Conservation (phyloP, 2,888 invertebrate species). For the Stenodema calcarata region DNA sequence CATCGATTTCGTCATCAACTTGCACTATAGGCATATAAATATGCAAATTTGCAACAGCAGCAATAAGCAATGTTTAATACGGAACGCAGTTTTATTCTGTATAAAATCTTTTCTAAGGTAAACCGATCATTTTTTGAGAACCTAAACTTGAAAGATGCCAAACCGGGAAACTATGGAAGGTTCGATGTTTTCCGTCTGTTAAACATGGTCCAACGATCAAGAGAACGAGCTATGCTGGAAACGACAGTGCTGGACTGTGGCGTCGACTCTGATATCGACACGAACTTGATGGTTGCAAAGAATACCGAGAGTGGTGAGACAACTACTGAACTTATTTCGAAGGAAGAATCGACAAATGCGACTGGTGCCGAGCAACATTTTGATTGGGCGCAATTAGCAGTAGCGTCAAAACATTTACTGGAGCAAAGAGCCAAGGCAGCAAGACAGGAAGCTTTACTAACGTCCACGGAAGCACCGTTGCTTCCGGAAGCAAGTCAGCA, state of each 20-base stretch:
- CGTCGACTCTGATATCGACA: background rate
- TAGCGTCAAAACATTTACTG: background rate
- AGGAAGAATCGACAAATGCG: background rate
- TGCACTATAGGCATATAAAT: no score
- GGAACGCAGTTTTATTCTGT: no score
- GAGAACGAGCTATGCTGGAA: background rate
- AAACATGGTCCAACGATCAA: background rate
- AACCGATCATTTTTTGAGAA: conserved; percentile 1
- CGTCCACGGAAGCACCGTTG: background rate
- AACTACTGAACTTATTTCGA: background rate
- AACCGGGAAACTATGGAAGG: background rate
- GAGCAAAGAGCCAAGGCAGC: background rate
- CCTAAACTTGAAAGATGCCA: background rate
- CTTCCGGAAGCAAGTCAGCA: background rate
- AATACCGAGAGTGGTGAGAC: background rate
- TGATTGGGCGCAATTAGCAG: background rate
- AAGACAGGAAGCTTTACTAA: background rate
- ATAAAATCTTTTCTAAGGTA: background rate
- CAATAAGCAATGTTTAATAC: no score
- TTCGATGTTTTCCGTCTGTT: background rate
- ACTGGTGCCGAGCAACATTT: background rate
- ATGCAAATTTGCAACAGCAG: no score
- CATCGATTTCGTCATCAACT: no score
- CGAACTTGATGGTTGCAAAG: background rate
- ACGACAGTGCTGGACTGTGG: background rate